Evolutionary conservation across 2,797 vertebrate species (phyloP).

Genomic region (Rhinichthys osculus): DNA sequence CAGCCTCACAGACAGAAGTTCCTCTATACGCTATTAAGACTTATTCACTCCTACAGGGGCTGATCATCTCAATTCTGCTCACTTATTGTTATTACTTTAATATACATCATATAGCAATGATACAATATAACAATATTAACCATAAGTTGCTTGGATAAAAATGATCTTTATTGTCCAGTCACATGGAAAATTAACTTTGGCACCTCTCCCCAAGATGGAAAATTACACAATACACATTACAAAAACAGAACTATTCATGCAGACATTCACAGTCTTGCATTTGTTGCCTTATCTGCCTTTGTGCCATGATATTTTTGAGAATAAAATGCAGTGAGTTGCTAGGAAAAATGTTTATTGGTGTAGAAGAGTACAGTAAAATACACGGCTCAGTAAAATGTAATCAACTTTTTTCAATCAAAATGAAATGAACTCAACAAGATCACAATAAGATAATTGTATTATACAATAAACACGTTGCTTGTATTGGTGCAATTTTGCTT

Average conservation of each 20-base stretch:
- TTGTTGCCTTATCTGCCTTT: background rate
- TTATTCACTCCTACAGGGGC: background rate
- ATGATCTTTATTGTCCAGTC: background rate
- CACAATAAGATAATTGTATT: background rate
- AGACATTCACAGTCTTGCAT: background rate
- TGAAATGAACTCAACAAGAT: background rate
- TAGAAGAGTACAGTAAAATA: background rate
- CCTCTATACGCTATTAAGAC: slow-evolving; percentile 39
- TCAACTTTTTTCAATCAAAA: background rate
- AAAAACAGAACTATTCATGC: background rate
- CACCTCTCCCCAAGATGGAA: background rate
- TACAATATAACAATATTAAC: no score
- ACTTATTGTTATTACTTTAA: background rate
- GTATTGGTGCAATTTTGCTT: background rate
- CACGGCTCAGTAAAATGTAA: background rate
- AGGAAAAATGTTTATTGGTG: background rate
- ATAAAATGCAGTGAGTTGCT: background rate
- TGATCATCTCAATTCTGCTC: background rate
- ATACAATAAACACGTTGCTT: background rate
- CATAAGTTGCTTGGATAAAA: background rate
- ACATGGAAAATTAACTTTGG: background rate
- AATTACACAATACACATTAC: background rate
- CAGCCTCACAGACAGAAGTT: slow-evolving; percentile 45
- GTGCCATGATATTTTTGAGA: background rate
- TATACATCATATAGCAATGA: background rate